Evolutionary conservation across 2,113 vertebrate species (phyloP), one percentile per base, ranked within the genome.

Genomic region (Cephalopterus ornatus): DNA sequence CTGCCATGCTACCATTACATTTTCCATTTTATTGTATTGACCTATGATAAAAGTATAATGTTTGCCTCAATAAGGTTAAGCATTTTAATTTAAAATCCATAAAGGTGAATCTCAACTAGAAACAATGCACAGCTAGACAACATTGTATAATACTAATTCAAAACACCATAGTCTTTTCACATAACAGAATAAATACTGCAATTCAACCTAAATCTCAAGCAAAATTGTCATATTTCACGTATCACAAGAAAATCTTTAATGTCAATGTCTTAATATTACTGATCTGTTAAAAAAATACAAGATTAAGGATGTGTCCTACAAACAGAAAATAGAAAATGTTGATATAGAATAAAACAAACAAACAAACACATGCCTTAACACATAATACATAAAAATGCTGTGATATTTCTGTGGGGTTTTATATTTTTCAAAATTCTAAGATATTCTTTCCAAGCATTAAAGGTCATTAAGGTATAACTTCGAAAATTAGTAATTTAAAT

Each of bases 81-180:
- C 33, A 92, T 89, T 94, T 93, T 93, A 93, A 94, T 90, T 94
- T 76, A 76, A 95, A 96, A 95, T 76, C 85, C 30, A 62, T 84
- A 73, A 93, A 79, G 28, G 35, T 66, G 91, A 94, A 62, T 59
- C 26, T 88, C 44, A 53, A 20, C 47, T 42, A 73, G 78, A 95
- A 95, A 95, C 68, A 92, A 88, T 52, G 35, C 55, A 71, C 35
- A 94, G 39, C 37, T 63, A 74, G 42, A 18, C 49, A 89, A 30
- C 21, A 37, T 3, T 37, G 13, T 52, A 30, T 27, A 59, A 88
- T 28, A n/a, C 21, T 44, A 61, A 75, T 56, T 92, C n/a, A 67
- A 66, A 88, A 61, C 44, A 65, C 22, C 14, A 3, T 22, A 68
- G 28, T 66, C 10, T 85, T 86, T 88, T 61, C 78, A 78, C 23